Evolutionary conservation across 2,113 vertebrate genomes (phyloP).

Genomic region (Danionella cerebrum): DNA sequence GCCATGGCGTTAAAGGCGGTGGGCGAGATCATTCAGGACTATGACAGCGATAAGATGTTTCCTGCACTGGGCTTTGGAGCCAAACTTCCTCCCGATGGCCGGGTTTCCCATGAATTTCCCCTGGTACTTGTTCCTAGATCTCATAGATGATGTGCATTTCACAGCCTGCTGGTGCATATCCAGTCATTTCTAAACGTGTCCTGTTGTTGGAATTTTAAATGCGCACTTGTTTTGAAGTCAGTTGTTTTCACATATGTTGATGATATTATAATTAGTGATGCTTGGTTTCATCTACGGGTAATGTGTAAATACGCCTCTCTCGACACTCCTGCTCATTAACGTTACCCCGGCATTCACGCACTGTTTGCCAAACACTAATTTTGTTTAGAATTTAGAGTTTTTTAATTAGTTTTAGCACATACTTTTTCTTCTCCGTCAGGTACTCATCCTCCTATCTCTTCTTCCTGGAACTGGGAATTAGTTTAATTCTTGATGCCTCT

Average conservation of each 20-base stretch:
- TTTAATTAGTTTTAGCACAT: constrained; percentile 48
- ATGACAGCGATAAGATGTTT: constrained; percentile 94
- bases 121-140: constrained; percentile 64
- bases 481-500: background rate
- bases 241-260: background rate
- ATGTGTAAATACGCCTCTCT: constrained; percentile 7
- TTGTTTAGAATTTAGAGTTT: constrained; percentile 41
- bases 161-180: background rate
- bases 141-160: constrained; percentile 16
- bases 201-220: background rate
- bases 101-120: constrained; percentile 86
- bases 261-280: constrained; percentile 8
- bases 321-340: constrained; percentile 5
- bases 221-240: background rate
- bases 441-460: background rate
- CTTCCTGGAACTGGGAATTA: background rate
- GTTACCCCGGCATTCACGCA: background rate
- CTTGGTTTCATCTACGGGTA: background rate
- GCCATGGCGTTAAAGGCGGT: constrained; percentile 88
- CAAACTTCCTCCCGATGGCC: constrained; percentile 85
- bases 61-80: constrained; percentile 87
- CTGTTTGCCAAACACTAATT: constrained; percentile 6
- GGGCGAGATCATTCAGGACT: constrained; percentile 94
- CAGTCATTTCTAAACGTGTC: background rate
- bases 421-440: background rate